Conservation (phyloP, 1,140 invertebrate genomes). For the Diachasmimorpha longicaudata region DNA sequence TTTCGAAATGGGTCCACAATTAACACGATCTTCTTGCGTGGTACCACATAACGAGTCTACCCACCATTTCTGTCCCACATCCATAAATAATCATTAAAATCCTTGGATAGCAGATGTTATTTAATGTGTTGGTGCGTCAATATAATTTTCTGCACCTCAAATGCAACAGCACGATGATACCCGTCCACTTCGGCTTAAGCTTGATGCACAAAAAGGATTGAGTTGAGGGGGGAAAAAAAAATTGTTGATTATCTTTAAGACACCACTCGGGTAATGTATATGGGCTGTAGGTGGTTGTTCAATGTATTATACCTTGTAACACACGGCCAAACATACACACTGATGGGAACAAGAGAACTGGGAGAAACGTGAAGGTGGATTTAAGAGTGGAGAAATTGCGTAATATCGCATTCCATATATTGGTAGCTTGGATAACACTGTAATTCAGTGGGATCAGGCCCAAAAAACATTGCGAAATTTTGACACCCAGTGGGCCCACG, state of each 20-base stretch:
- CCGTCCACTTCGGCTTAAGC: neutral
- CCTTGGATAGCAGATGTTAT: neutral
- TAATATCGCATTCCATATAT: neutral
- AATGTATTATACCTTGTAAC: neutral
- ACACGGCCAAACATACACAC: neutral
- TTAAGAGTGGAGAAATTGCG: constrained; percentile 2
- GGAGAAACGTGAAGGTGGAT: constrained; percentile 5
- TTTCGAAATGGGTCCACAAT: constrained; percentile 6
- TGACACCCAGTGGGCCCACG: neutral
- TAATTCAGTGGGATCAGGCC: neutral
- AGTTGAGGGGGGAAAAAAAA: neutral
- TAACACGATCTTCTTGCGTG: neutral
- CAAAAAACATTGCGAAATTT: neutral
- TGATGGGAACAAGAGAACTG: neutral
- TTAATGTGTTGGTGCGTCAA: neutral
- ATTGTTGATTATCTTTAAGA: neutral
- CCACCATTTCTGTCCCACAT: neutral
- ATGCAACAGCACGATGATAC: neutral
- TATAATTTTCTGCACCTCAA: neutral
- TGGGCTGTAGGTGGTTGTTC: neutral
- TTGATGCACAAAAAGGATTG: neutral
- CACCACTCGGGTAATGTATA: neutral
- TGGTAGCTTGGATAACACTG: neutral
- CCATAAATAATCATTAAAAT: constrained; percentile 9
- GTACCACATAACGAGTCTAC: neutral